Conservation (phyloP, 2,888 invertebrate genomes). For the Ormia ochracea region DNA sequence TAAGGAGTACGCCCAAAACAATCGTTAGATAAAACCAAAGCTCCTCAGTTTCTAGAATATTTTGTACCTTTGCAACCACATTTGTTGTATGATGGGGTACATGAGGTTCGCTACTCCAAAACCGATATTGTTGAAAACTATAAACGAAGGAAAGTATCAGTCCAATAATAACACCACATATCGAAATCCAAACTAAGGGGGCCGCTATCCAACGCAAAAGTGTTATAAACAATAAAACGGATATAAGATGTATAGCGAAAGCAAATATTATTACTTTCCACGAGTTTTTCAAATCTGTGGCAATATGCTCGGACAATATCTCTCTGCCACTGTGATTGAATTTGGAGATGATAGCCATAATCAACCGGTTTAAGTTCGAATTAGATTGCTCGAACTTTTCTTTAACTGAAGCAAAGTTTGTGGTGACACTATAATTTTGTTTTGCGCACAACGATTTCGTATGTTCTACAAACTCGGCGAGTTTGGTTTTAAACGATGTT, state of each 20-base stretch:
- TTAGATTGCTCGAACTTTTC: slow-evolving; percentile 75
- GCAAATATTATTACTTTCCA: slow-evolving; percentile 85
- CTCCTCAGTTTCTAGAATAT: slow-evolving; percentile 77
- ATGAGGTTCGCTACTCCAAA: slow-evolving; percentile 78
- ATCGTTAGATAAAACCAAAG: slow-evolving; percentile 86
- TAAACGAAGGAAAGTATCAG: slow-evolving; percentile 83
- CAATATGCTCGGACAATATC: slow-evolving; percentile 84
- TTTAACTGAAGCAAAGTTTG: slow-evolving; percentile 69
- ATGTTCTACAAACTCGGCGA: slow-evolving; percentile 64
- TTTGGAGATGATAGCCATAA: slow-evolving; percentile 77
- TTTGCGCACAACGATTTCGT: slow-evolving; percentile 58
- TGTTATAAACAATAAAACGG: slow-evolving; percentile 90
- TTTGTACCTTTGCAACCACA: slow-evolving; percentile 69
- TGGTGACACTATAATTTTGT: slow-evolving; percentile 25
- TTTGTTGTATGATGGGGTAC: slow-evolving; percentile 72
- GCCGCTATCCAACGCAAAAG: slow-evolving; percentile 92
- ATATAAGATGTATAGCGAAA: slow-evolving; percentile 82
- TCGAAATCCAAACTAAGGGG: slow-evolving; percentile 90
- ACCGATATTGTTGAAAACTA: slow-evolving; percentile 80
- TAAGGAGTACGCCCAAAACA: slow-evolving; percentile 76
- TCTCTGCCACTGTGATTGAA: slow-evolving; percentile 76
- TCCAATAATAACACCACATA: slow-evolving; percentile 84
- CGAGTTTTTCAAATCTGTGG: slow-evolving; percentile 86
- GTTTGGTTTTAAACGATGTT: slow-evolving; percentile 50
- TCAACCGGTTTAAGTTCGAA: slow-evolving; percentile 76